phyloP scores from a whole-genome alignment of 1,140 invertebrate species.

The Ephestia elutella region DNA sequence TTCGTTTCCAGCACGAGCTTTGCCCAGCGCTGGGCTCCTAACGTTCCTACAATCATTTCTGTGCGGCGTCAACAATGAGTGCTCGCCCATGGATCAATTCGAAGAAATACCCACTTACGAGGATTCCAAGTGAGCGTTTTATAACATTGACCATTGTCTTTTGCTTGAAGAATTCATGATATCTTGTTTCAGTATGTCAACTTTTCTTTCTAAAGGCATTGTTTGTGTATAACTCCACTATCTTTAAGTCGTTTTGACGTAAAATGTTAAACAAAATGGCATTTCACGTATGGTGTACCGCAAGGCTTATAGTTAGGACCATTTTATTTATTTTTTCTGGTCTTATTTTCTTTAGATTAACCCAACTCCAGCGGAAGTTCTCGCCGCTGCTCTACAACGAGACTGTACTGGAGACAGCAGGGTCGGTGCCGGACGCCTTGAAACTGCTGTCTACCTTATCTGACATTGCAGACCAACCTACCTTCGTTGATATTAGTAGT shows the following conservation, averaged over 20 bases:
- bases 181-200: neutral
- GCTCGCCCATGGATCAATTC: slow-evolving; percentile 73
- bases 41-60: slow-evolving; percentile 80
- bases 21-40: slow-evolving; percentile 77
- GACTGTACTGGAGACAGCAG: slow-evolving; percentile 61
- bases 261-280: neutral
- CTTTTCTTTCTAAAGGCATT: neutral
- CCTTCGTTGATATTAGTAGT: slow-evolving; percentile 76
- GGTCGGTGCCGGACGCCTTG: slow-evolving; percentile 75
- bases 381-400: slow-evolving; percentile 49
- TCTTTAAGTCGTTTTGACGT: neutral
- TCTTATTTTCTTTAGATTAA: slow-evolving; percentile 41
- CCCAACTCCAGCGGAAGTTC: slow-evolving; percentile 44
- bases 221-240: neutral
- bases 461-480: slow-evolving; percentile 75
- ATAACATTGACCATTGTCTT: neutral
- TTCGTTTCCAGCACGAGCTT: slow-evolving; percentile 77
- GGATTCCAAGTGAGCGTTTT: slow-evolving; percentile 75
- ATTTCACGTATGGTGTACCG: neutral
- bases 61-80: slow-evolving; percentile 79
- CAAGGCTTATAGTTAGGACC: neutral
- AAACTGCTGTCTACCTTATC: slow-evolving; percentile 76
- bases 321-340: no score
- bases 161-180: neutral
- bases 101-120: slow-evolving; percentile 77